A percentile compares a stretch with the other conserved stretches of the same genome.
phyloP scores from a whole-genome alignment of 2,797 vertebrate genomes.

The Mormyrops attenuatus region DNA sequence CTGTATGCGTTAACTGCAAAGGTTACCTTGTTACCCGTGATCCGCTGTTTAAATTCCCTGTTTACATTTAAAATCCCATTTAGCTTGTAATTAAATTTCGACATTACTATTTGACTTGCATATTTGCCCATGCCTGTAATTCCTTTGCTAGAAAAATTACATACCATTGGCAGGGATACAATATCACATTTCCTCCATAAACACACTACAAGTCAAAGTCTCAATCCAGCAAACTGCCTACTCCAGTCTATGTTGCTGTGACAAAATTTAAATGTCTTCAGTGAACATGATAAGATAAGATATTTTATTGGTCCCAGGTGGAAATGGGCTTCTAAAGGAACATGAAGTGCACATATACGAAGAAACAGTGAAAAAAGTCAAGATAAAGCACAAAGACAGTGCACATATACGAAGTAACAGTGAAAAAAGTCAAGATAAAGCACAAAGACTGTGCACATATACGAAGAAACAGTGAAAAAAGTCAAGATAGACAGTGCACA shows the following conservation, averaged over 20 bases:
- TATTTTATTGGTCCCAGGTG: not conserved
- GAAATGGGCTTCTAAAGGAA: not conserved
- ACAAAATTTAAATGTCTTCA: not conserved
- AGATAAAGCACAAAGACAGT: not conserved
- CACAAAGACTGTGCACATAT: not conserved
- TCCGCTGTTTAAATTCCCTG: not conserved
- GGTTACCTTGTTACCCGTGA: not conserved
- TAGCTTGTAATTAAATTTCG: not conserved
- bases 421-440: not conserved
- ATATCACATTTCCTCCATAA: not conserved
- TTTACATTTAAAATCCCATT: not conserved
- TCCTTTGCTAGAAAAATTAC: not conserved
- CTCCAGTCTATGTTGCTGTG: not conserved
- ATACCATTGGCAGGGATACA: not conserved
- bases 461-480: not conserved
- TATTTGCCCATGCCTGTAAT: not conserved
- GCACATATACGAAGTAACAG: not conserved
- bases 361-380: not conserved
- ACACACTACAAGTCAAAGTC: not conserved
- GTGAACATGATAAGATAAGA: not conserved
- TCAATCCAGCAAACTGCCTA: not conserved
- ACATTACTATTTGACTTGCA: not conserved
- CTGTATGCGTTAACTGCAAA: not conserved
- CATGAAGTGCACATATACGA: not conserved
- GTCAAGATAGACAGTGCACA: not conserved